Conservation (phyloP, 2,797 vertebrate genomes). For the Arnoldichthys spilopterus region DNA sequence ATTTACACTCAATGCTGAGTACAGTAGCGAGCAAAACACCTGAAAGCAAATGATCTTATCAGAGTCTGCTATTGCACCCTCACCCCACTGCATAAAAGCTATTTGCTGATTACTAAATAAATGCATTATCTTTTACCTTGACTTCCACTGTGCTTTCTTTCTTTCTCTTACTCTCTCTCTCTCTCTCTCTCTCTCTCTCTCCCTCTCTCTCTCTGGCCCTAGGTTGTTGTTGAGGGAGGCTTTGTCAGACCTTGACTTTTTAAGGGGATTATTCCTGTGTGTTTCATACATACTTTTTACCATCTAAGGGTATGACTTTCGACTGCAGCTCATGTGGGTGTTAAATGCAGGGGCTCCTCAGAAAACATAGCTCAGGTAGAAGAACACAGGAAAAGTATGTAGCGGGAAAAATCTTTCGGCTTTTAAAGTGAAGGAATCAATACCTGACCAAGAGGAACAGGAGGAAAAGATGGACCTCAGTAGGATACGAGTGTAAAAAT, state of each 20-base stretch:
- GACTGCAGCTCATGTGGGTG: not conserved
- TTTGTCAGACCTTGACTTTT: conserved; percentile 50
- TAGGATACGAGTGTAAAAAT: not conserved
- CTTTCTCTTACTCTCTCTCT: not conserved
- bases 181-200: not conserved
- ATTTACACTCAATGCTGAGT: conserved; percentile 82
- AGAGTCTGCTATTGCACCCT: conserved; percentile 70
- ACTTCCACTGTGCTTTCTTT: conserved; percentile 60
- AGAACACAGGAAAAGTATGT: no score
- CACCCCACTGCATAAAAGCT: conserved; percentile 78
- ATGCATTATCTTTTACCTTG: conserved; percentile 82
- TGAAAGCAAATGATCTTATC: conserved; percentile 90
- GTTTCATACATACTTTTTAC: conserved; percentile 18
- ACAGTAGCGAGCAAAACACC: conserved; percentile 80
- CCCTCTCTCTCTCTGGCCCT: conserved; percentile 16
- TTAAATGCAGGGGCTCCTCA: not conserved
- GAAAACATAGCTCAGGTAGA: not conserved
- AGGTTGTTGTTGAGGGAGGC: conserved; percentile 35
- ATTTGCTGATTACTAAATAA: conserved; percentile 90
- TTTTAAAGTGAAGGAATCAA: conserved; percentile 4
- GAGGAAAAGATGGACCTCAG: conserved; percentile 1
- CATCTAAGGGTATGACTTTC: conserved; percentile 8
- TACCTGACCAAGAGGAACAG: conserved; percentile 4
- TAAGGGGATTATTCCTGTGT: conserved; percentile 51
- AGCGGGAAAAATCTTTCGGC: conserved; percentile 12